Conservation (phyloP, 2,888 invertebrate species). For the Eudemis profundana region DNA sequence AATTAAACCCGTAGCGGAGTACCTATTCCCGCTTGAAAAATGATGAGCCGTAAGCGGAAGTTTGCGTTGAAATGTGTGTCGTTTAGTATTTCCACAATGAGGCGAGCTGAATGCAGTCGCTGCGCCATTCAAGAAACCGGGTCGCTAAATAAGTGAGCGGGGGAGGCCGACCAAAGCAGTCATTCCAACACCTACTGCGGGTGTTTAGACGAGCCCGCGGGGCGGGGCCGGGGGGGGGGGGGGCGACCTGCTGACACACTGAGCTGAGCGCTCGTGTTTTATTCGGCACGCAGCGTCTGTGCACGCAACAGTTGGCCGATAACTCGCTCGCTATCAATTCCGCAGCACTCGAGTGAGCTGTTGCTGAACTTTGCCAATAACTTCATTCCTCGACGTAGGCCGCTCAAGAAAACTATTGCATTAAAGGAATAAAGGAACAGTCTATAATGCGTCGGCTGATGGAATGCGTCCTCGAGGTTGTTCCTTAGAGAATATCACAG, state of each 20-base stretch:
- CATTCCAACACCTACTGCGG: constrained; percentile 15
- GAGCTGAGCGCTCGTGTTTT: neutral
- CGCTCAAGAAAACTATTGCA: constrained; percentile 12
- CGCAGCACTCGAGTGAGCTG: constrained; percentile 3
- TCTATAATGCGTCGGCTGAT: neutral
- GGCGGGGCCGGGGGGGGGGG: neutral
- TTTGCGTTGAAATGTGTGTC: constrained; percentile 36
- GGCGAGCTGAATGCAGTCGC: constrained; percentile 37
- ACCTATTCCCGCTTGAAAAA: constrained; percentile 23
- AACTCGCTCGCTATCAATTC: constrained; percentile 21
- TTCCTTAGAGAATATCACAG: no score
- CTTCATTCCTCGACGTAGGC: constrained; percentile 13
- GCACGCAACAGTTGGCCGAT: neutral
- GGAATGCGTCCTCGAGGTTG: neutral
- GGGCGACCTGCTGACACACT: constrained; percentile 28
- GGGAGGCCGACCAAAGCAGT: constrained; percentile 15
- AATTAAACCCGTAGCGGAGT: constrained; percentile 18
- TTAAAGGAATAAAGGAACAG: neutral
- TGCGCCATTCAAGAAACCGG: constrained; percentile 36
- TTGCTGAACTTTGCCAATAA: constrained; percentile 32
- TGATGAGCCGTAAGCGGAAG: constrained; percentile 19
- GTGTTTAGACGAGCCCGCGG: neutral
- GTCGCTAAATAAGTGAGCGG: constrained; percentile 38
- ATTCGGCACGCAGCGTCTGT: neutral
- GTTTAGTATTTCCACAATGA: constrained; percentile 38